phyloP scores from a whole-genome alignment of 2,888 invertebrate species.

The Apocheima hispidaria region DNA sequence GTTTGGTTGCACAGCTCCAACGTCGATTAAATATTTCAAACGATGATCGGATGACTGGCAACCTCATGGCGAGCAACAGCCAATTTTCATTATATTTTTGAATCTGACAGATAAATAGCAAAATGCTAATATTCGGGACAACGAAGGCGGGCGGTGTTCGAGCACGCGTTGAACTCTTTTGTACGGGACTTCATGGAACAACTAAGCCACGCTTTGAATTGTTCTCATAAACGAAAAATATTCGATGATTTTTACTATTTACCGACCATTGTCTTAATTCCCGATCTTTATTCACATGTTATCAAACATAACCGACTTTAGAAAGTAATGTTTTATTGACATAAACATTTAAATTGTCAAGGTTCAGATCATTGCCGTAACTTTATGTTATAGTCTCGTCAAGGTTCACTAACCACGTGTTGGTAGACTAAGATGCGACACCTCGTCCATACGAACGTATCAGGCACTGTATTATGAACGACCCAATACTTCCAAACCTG shows the following conservation, averaged over 20 bases:
- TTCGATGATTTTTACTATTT: neutral
- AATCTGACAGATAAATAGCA: no score
- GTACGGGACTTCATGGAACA: slow-evolving; percentile 24
- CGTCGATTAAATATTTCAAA: neutral
- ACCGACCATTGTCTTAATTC: neutral
- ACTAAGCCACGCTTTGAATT: neutral
- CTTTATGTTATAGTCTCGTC: no score
- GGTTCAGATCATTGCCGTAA: no score
- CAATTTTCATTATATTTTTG: no score
- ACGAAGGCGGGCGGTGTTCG: neutral
- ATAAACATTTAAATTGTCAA: neutral
- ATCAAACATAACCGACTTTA: neutral
- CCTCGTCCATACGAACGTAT: neutral
- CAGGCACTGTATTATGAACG: no score
- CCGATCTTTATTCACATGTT: neutral
- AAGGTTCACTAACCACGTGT: no score
- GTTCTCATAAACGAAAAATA: neutral
- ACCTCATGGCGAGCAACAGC: neutral
- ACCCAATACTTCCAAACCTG: no score
- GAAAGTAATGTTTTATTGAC: neutral
- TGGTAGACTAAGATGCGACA: no score
- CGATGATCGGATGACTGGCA: neutral
- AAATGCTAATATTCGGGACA: neutral
- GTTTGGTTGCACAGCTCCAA: neutral
- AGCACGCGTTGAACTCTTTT: slow-evolving; percentile 61